Evolutionary conservation across 2,888 invertebrate genomes (phyloP).

Genomic region (Callyntrura guangdongensis): DNA sequence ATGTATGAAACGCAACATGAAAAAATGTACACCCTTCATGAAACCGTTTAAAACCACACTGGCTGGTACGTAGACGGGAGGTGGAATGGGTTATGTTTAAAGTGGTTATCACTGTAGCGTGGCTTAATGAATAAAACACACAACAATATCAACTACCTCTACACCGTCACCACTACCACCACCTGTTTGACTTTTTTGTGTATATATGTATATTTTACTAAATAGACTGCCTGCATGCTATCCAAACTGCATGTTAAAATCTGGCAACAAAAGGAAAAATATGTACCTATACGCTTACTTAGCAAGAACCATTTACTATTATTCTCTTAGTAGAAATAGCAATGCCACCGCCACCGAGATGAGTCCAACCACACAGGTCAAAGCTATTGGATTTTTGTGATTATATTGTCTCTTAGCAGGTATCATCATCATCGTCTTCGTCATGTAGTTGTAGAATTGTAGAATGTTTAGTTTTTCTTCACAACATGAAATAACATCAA

Average conservation of each 20-base stretch:
- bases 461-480: conserved; percentile 5
- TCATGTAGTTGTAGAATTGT: background rate
- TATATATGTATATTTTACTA: background rate
- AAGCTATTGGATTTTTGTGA: conserved; percentile 25
- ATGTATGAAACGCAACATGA: too few species aligned
- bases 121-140: conserved; percentile 18
- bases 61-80: conserved; percentile 8
- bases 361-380: conserved; percentile 41
- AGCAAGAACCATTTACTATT: background rate
- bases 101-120: conserved; percentile 13
- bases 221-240: background rate
- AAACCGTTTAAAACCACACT: conserved; percentile 58
- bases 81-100: conserved; percentile 23
- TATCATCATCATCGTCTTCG: conserved; percentile 10
- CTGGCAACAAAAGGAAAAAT: conserved; percentile 12
- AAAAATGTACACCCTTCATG: conserved; percentile 15
- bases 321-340: too few species aligned
- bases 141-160: conserved; percentile 34
- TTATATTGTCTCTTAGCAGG: conserved; percentile 3
- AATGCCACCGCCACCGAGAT: too few species aligned
- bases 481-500: background rate
- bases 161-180: background rate
- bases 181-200: background rate
- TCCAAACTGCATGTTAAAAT: conserved; percentile 8
- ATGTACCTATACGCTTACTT: background rate